A percentile compares a stretch with the other conserved stretches of the same genome.
These are phyloP conservation scores for Caretta caretta DNA, from an alignment of 2,113 vertebrate genomes.

Conservation along the genomic window DNA sequence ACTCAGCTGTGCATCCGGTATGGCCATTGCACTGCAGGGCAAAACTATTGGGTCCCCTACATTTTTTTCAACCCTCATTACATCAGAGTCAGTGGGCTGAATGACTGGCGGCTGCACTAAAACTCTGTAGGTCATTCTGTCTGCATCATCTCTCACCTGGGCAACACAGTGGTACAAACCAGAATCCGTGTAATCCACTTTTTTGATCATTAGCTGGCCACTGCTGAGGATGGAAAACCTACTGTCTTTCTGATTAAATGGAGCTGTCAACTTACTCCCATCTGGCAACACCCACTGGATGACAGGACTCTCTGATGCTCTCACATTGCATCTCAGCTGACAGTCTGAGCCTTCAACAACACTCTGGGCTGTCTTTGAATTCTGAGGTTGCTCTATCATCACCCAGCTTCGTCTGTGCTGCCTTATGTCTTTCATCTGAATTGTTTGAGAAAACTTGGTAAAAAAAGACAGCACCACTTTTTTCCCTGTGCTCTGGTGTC, in stretches of 20 bases:
- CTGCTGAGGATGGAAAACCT: conserved; percentile 80
- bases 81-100: conserved; percentile 66
- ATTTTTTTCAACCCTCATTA: conserved; percentile 68
- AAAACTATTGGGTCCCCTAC: conserved; percentile 78
- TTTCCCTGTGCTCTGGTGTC: conserved; percentile 84
- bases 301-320: conserved; percentile 80
- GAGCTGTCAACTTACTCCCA: conserved; percentile 80
- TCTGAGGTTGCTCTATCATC: conserved; percentile 80
- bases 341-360: conserved; percentile 79
- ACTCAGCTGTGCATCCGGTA: conserved; percentile 86
- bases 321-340: conserved; percentile 82
- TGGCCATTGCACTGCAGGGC: conserved; percentile 78
- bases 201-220: conserved; percentile 81
- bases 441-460: conserved; percentile 65
- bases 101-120: conserved; percentile 79
- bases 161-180: conserved; percentile 89
- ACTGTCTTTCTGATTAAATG: conserved; percentile 68
- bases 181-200: conserved; percentile 76
- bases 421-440: conserved; percentile 57
- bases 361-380: conserved; percentile 41
- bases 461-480: conserved; percentile 81
- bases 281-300: conserved; percentile 88
- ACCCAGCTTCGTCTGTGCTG: conserved; percentile 84
- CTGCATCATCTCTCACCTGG: conserved; percentile 78
- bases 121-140: conserved; percentile 78